These are phyloP conservation scores for Petaurus breviceps DNA, from an alignment of 2,113 vertebrate species.

Conservation along the genomic window DNA sequence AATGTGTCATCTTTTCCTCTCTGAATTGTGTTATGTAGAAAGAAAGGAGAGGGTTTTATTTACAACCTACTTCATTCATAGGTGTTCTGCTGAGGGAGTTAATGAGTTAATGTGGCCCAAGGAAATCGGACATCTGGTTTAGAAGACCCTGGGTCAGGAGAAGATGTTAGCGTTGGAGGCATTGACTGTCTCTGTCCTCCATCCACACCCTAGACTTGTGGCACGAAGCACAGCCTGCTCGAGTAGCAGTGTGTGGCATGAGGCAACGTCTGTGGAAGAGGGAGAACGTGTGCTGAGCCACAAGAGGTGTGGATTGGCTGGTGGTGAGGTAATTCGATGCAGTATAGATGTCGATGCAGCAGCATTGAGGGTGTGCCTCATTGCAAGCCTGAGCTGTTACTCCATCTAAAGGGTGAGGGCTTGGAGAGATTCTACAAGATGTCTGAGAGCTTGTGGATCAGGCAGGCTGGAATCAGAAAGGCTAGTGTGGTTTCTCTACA, in stretches of 20 bases:
- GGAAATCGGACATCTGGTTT: rapidly evolving
- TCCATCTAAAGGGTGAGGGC: constrained; percentile 58
- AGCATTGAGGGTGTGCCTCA: neutral
- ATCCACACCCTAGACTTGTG: neutral
- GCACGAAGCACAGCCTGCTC: neutral
- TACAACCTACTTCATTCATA: neutral
- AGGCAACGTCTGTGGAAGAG: constrained; percentile 64
- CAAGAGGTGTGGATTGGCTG: constrained; percentile 76
- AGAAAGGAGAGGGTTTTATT: neutral
- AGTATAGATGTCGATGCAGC: constrained; percentile 74
- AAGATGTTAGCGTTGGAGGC: neutral
- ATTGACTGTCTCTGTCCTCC: neutral
- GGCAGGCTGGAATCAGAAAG: neutral
- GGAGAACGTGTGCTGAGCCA: constrained; percentile 64
- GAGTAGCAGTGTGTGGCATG: neutral
- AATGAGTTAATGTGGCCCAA: neutral
- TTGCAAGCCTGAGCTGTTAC: constrained; percentile 22
- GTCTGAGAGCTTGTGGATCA: neutral
- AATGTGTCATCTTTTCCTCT: neutral
- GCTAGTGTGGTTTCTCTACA: neutral
- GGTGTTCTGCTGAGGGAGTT: neutral
- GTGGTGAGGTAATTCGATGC: constrained; percentile 80
- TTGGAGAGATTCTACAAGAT: neutral
- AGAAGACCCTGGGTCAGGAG: neutral
- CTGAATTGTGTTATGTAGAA: neutral